Percentiles rank a stretch among this genome's conserved stretches.
Conservation (phyloP, 2,113 vertebrate species). For the Myiozetetes cayanensis region DNA sequence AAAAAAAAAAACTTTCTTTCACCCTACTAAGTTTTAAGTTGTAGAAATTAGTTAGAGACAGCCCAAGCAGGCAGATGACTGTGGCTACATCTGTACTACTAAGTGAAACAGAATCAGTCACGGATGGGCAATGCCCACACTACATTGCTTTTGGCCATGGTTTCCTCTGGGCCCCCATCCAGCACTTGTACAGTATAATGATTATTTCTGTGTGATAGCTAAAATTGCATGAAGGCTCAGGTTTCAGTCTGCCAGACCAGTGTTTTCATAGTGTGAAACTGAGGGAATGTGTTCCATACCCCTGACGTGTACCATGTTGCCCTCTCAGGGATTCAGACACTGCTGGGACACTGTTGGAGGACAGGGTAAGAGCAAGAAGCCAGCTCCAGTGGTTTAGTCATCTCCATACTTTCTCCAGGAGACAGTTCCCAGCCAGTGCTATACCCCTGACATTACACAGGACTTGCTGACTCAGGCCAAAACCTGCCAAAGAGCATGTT, state of each 20-base stretch:
- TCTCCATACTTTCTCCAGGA: not conserved
- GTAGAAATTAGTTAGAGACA: not conserved
- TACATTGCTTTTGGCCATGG: not conserved
- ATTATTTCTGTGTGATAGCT: not conserved
- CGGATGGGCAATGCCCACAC: not conserved
- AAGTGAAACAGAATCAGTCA: not conserved
- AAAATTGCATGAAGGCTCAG: not conserved
- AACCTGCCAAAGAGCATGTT: not conserved
- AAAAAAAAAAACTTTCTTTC: not conserved
- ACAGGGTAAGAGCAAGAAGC: not conserved
- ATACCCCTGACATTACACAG: not conserved
- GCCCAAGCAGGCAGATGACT: not conserved
- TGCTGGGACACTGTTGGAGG: not conserved
- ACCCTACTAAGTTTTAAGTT: not conserved
- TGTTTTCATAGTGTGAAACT: not conserved
- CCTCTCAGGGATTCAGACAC: not conserved
- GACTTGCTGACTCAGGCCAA: not conserved
- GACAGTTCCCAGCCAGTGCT: not conserved
- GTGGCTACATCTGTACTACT: not conserved
- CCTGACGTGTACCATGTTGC: rapidly evolving
- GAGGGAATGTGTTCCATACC: not conserved
- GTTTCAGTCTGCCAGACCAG: not conserved
- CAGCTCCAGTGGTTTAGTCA: not conserved
- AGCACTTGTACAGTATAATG: not conserved
- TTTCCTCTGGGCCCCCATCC: not conserved